Evolutionary conservation across 2,797 vertebrate species (phyloP).

Genomic region (Notoglanidium macrostoma): DNA sequence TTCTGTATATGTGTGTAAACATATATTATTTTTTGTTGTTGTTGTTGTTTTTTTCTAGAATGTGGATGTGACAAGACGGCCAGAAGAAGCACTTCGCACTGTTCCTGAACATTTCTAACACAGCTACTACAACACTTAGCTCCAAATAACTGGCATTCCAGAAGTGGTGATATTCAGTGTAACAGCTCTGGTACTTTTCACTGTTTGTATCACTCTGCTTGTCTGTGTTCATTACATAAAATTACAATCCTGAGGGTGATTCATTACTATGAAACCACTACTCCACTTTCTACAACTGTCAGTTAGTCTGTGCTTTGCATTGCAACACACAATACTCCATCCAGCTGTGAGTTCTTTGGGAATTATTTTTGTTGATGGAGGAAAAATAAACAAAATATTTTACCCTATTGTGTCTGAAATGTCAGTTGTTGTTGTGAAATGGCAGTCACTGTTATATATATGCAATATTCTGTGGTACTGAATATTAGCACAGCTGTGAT

Average conservation of each 20-base stretch:
- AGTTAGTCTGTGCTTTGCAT: background rate
- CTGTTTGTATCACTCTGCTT: background rate
- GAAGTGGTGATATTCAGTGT: background rate
- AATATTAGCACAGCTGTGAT: background rate
- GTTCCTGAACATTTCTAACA: conserved; percentile 73
- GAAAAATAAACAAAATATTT: conserved; percentile 17
- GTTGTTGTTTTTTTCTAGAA: conserved; percentile 66
- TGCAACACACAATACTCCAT: background rate
- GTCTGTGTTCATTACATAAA: too few relatives aligned
- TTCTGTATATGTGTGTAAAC: background rate
- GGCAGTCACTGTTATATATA: background rate
- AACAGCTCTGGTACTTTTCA: background rate
- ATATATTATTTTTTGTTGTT: background rate
- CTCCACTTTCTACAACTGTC: background rate
- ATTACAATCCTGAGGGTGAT: background rate
- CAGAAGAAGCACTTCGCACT: conserved; percentile 79
- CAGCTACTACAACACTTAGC: background rate
- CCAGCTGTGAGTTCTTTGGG: background rate
- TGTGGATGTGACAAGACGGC: conserved; percentile 73
- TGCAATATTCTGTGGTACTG: background rate
- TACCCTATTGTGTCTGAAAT: background rate
- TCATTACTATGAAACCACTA: background rate
- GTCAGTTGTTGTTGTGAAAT: too few relatives aligned
- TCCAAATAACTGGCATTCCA: background rate
- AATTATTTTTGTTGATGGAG: background rate